Percentiles rank a stretch among this genome's conserved stretches.
These are phyloP conservation scores for Gallinago solitaria DNA, from an alignment of 2,797 vertebrate species.

Conservation along the genomic window DNA sequence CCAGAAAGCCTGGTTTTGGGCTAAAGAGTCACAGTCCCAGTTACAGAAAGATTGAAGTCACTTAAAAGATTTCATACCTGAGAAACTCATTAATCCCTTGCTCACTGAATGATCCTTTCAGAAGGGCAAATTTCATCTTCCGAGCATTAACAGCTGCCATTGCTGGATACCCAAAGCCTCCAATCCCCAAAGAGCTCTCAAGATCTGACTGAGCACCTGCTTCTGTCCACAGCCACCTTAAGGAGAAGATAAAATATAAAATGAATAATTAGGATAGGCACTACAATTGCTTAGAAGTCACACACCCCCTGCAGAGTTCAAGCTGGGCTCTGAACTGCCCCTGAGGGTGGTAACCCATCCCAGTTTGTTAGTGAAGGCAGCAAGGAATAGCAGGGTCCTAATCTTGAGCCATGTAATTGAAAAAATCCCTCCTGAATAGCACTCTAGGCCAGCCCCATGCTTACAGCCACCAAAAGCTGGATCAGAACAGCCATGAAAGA, in stretches of 20 bases:
- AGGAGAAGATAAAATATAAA: not conserved
- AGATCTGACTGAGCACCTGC: conserved; percentile 91
- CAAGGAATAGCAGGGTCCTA: not conserved
- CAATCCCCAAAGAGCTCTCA: conserved; percentile 90
- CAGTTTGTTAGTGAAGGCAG: not conserved
- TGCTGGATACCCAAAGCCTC: conserved; percentile 95
- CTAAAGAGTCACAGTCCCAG: not conserved
- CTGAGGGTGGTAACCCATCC: not conserved
- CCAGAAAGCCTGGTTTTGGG: not conserved
- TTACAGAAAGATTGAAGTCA: not conserved
- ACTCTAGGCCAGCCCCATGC: not conserved
- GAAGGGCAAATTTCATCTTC: conserved; percentile 96
- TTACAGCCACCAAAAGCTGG: not conserved
- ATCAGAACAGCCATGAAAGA: not conserved
- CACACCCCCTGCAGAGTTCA: not conserved
- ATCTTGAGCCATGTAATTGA: not conserved
- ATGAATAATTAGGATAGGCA: not conserved
- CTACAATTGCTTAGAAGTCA: not conserved
- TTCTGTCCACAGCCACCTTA: conserved; percentile 96
- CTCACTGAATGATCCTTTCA: conserved; percentile 96
- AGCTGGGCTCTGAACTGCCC: not conserved
- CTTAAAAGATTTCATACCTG: conserved; percentile 78
- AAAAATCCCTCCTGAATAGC: not conserved
- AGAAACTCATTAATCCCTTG: conserved; percentile 97
- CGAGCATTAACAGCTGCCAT: conserved; percentile 95